Evolutionary conservation across 2,888 invertebrate genomes (phyloP), one percentile per base, ranked within the genome.

Genomic region (Caenorhabditis sp.): DNA sequence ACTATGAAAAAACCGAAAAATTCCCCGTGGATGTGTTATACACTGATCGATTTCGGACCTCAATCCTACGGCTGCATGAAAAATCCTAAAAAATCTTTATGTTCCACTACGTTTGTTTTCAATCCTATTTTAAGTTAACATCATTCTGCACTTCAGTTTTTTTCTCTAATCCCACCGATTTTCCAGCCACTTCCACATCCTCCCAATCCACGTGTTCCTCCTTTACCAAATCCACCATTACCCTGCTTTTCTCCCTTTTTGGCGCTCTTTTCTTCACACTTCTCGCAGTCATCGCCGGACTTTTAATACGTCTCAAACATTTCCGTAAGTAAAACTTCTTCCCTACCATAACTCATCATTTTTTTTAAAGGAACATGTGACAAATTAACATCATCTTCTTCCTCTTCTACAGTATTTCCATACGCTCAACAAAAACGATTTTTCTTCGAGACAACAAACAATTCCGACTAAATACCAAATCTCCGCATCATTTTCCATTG

Each of bases 221-320:
- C 20, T 58, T 71, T 14, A 50, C 67, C 8, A 67, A 62, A 50
- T 58, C 61, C 26, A 61, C 63, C 1, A 43, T 68, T 0, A 31
- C 61, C 5, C 57, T 62, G 20, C 56, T 72, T 23, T 59, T 67
- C n/a, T 64, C 67, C 36, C 59, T 57, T n/a, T 65, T 67, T 31
- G 68, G 67, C 53, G 72, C 72, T n/a, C 57, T 72, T 27, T 20
- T 61, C 7, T 26, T 67, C n/a, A 58, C 62, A 26, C 68, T 72
- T 0, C 38, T 68, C 57, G 61, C 68, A 17, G 50, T 68, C 21
- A 72, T 72, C 54, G 64, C 53, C 17, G 60, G 64, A 38, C 43
- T 72, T 0, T 38, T 65, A 8, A 56, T 72, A 26, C 57, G 72
- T 3, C 62, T 72, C 21, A 59, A 63, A 43, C 17, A 43, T 57